phyloP scores from a whole-genome alignment of 2,113 vertebrate species.

The Ptychochromis oligacanthus region DNA sequence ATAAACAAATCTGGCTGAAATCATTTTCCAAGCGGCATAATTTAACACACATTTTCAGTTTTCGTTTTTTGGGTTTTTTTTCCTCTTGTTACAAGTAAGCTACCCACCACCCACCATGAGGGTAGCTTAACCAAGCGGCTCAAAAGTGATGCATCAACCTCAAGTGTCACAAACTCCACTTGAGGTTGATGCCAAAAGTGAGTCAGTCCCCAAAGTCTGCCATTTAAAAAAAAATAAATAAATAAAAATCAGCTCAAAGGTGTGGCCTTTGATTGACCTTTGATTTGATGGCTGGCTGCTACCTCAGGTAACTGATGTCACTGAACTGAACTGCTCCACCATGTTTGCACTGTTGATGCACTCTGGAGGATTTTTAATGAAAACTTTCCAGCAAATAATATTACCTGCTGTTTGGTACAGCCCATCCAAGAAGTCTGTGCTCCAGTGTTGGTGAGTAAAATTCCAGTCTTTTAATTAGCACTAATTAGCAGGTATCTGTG shows the following conservation, averaged over 20 bases:
- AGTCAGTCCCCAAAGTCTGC: neutral
- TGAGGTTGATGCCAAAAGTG: rapidly evolving
- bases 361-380: neutral
- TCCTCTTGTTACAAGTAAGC: neutral
- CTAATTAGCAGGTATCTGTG: neutral
- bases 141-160: neutral
- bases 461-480: neutral
- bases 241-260: neutral
- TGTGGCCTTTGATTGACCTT: neutral
- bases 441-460: neutral
- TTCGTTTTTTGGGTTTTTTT: too few species aligned
- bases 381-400: neutral
- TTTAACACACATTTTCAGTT: too few species aligned
- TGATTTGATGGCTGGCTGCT: neutral
- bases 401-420: neutral
- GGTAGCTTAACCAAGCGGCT: neutral
- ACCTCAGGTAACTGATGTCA: neutral
- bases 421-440: neutral
- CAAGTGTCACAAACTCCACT: neutral
- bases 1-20: too few species aligned
- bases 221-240: neutral
- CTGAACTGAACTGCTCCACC: neutral
- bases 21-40: too few species aligned
- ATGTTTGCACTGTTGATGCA: neutral
- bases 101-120: neutral